Evolutionary conservation across 2,888 invertebrate genomes (phyloP).

Genomic region (Cephonodes hylas): DNA sequence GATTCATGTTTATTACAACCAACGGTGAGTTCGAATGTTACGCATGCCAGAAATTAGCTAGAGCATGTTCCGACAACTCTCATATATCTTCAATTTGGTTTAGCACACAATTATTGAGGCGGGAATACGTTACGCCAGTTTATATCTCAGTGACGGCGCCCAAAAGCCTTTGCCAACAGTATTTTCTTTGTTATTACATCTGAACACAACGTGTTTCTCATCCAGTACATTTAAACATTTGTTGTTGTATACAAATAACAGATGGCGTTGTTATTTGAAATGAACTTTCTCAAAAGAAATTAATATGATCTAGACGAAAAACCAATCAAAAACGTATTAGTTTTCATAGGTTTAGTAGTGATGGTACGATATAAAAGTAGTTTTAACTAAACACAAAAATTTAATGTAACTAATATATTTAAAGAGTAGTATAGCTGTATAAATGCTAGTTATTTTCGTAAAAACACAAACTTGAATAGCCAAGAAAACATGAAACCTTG

Average conservation of each 20-base stretch:
- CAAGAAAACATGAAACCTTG: not conserved
- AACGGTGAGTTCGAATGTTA: not conserved
- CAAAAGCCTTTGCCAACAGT: not conserved
- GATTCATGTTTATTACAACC: not conserved
- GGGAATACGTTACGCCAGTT: not conserved
- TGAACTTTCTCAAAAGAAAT: too few relatives aligned
- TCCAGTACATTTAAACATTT: not conserved
- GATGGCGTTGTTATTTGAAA: not conserved
- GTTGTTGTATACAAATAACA: not conserved
- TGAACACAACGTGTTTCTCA: not conserved
- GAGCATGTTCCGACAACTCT: not conserved
- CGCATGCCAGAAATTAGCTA: constrained; percentile 3
- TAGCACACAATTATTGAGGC: not conserved
- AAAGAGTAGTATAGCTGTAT: too few relatives aligned
- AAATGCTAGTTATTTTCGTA: not conserved
- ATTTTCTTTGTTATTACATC: not conserved
- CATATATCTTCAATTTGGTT: not conserved
- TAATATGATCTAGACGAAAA: too few relatives aligned
- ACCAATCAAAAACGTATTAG: too few relatives aligned
- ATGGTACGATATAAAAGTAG: too few relatives aligned
- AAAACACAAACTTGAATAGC: not conserved
- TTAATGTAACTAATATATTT: too few relatives aligned
- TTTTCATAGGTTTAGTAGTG: too few relatives aligned
- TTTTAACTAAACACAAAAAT: too few relatives aligned
- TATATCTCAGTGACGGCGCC: constrained; percentile 2